Conservation (phyloP, 2,113 vertebrate genomes). For the Macrotis lagotis region DNA sequence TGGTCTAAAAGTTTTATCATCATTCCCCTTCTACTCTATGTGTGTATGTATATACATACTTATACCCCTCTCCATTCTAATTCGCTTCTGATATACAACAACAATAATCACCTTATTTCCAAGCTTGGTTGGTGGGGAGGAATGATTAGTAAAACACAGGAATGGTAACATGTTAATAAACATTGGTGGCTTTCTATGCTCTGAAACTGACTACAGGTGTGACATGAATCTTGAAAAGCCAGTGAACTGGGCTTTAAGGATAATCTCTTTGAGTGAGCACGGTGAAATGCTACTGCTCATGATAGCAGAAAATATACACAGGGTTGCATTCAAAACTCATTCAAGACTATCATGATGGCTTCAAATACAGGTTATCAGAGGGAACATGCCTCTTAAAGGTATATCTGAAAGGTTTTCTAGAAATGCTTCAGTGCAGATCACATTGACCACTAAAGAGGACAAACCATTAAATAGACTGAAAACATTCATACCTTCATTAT, state of each 20-base stretch:
- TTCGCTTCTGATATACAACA: not conserved
- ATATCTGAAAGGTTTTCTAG: not conserved
- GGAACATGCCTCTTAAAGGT: not conserved
- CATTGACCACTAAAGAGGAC: not conserved
- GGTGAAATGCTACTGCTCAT: not conserved
- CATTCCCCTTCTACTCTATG: not conserved
- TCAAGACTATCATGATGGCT: not conserved
- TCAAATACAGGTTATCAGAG: not conserved
- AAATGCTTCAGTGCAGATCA: not conserved
- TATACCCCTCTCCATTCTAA: not conserved
- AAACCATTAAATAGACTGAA: not conserved
- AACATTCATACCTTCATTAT: not conserved
- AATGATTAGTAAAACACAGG: not conserved
- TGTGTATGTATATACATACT: no score
- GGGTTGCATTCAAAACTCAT: not conserved
- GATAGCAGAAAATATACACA: not conserved
- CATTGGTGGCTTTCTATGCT: not conserved
- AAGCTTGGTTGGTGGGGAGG: not conserved
- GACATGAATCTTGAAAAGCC: not conserved
- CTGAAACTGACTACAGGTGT: not conserved
- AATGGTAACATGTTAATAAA: not conserved
- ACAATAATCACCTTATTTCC: not conserved
- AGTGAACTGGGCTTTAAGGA: not conserved
- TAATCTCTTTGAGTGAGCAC: not conserved
- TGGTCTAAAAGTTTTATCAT: not conserved